A percentile compares a stretch with the other conserved stretches of the same genome.
phyloP scores from a whole-genome alignment of 2,113 vertebrate species.

The Eudyptes chrysolophus region DNA sequence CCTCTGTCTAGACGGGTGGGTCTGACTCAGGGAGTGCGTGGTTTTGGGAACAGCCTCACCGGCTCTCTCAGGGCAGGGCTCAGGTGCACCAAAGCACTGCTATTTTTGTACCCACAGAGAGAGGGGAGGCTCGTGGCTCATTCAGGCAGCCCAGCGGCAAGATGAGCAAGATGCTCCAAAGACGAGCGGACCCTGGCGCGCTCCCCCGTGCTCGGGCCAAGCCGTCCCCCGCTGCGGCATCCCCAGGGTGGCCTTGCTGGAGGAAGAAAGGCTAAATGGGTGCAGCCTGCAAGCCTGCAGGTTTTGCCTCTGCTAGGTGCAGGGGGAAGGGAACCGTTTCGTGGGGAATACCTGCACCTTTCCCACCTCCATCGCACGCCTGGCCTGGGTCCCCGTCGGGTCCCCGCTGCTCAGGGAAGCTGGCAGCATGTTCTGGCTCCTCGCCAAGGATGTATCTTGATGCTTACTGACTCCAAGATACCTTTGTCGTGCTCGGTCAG shows the following conservation, averaged over 20 bases:
- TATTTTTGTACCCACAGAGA: not conserved
- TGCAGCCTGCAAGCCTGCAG: rapidly evolving
- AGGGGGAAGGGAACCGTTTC: rapidly evolving
- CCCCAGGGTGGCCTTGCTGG: not conserved
- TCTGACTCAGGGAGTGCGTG: not conserved
- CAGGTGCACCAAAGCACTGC: not conserved
- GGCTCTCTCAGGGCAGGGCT: not conserved
- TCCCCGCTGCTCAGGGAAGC: not conserved
- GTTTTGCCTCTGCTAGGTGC: not conserved
- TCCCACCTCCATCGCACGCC: not conserved
- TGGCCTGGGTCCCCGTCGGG: not conserved
- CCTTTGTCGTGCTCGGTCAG: not conserved
- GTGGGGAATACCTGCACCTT: not conserved
- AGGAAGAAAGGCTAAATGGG: not conserved
- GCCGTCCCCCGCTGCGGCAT: rapidly evolving
- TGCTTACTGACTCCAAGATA: not conserved
- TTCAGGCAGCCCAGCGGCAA: not conserved
- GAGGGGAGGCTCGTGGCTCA: not conserved
- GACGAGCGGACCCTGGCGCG: rapidly evolving
- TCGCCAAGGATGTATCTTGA: not conserved
- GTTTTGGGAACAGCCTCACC: not conserved
- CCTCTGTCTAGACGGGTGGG: slow-evolving; percentile 17
- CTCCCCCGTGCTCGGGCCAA: rapidly evolving
- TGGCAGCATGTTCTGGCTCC: not conserved
- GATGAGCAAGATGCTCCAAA: not conserved